Base-by-base conservation (phyloP, 2,888 invertebrate species). In the Phortica okadai region DNA sequence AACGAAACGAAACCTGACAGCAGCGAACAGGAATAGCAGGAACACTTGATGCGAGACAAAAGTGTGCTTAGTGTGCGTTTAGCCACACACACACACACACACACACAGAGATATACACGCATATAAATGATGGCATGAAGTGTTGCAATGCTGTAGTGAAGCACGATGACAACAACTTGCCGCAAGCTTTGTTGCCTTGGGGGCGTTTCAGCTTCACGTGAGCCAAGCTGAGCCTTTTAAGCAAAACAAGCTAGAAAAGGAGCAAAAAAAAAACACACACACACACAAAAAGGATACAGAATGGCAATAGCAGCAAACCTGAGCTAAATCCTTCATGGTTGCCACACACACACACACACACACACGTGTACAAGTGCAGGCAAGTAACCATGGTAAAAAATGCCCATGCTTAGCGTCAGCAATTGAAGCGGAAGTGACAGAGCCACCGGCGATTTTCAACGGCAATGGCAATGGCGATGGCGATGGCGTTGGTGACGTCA, bases 381-480 rank as follows among this genome's bases (percentile, higher is more conserved):
- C 76, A 62, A 59, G 84, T 85, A 84, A 81, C 82, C 85, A 88
- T 88, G 85, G 81, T 81, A 78, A 74, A 62, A 85, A 85, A 84
- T 83, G 72, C 86, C 79, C 69, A 76, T 79, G 77, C 74, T 78
- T 66, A 77, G 76, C 14, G 74, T 25, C 41, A 69, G 70, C 59
- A 21, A 16, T 16, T 10, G 59, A 10, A n/a, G n/a, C 21, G 73
- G 59, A 59, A 72, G 62, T 58, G 50, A 41, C 69, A 74, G 59
- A 41, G 50, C 42, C 16, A 21, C 10, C 7, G 54, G 14, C 56
- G 56, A 45, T 25, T 10, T 10, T 59, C 73, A 70, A 41, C 56
- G 75, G 50, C 33, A 54, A 56, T 62, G 50, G 44, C 69, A 16
- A 14, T n/a, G 75, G 50, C 33, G 42, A 56, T 62, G 75, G 50